Percentiles rank a stretch among this genome's conserved stretches.
Conservation (phyloP, 2,113 vertebrate genomes). For the Nicator chloris region DNA sequence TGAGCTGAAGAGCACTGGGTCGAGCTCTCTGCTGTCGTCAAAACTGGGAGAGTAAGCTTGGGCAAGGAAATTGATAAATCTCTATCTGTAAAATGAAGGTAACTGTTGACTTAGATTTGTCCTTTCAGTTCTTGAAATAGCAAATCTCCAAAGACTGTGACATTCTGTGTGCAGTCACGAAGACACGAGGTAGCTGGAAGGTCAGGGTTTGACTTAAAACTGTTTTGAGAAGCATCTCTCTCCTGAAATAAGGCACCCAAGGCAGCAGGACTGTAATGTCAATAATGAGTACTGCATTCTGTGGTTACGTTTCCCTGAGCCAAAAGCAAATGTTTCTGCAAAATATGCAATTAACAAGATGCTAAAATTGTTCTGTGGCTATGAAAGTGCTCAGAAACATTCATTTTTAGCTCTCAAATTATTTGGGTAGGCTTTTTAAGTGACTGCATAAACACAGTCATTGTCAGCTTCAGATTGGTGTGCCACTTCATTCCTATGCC, state of each 20-base stretch:
- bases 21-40: background rate
- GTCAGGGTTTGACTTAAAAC: background rate
- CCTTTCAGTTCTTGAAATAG: background rate
- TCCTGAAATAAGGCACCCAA: background rate
- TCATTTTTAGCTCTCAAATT: slow-evolving; percentile 28
- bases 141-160: background rate
- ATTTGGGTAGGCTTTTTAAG: background rate
- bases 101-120: background rate
- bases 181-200: background rate
- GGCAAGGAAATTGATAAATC: background rate
- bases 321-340: slow-evolving; percentile 36
- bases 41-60: background rate
- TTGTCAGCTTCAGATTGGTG: background rate
- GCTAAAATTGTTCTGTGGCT: slow-evolving; percentile 25
- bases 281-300: background rate
- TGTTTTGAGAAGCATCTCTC: background rate
- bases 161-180: background rate
- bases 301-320: background rate
- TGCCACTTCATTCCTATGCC: background rate
- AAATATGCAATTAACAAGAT: slow-evolving; percentile 39
- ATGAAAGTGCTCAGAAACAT: background rate
- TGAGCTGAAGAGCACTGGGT: background rate
- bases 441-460: background rate
- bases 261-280: background rate
- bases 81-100: background rate